Evolutionary conservation across 2,888 invertebrate genomes (phyloP).

Genomic region (Fissipunctia ypsillon): DNA sequence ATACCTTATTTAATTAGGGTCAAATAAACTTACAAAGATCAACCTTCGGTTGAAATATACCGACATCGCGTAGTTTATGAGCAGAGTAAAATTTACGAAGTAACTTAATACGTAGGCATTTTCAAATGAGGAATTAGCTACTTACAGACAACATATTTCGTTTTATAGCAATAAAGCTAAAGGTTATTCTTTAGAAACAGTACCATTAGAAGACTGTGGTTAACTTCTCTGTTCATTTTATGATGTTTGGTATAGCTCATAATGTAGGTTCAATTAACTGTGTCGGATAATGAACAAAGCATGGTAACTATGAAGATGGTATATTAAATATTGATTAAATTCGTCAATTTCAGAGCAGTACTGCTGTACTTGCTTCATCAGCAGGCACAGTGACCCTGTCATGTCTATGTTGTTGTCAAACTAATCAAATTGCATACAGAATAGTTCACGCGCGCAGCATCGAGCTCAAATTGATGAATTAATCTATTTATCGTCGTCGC

Average conservation of each 20-base stretch:
- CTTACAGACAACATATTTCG: neutral
- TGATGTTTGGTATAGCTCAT: neutral
- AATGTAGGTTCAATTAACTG: neutral
- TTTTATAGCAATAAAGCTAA: neutral
- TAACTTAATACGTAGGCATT: conserved; percentile 2
- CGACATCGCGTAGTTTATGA: conserved; percentile 1
- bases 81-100: conserved; percentile 8
- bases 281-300: neutral
- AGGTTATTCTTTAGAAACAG: neutral
- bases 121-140: neutral
- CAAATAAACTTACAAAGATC: conserved; percentile 38
- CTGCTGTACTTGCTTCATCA: neutral
- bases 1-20: conserved; percentile 22
- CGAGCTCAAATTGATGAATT: conserved; percentile 33
- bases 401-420: conserved; percentile 12
- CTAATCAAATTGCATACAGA: conserved; percentile 45
- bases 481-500: conserved; percentile 29
- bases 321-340: conserved; percentile 20
- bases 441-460: conserved; percentile 18
- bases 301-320: neutral
- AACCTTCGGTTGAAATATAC: conserved; percentile 26
- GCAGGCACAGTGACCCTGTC: conserved; percentile 2
- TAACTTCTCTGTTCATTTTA: neutral
- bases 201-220: neutral
- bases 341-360: conserved; percentile 1